Percentiles rank a stretch among this genome's conserved stretches.
These are phyloP conservation scores for Lytechinus pictus DNA, from an alignment of 35 echinoderm and acorn worm genomes.

Conservation along the genomic window DNA sequence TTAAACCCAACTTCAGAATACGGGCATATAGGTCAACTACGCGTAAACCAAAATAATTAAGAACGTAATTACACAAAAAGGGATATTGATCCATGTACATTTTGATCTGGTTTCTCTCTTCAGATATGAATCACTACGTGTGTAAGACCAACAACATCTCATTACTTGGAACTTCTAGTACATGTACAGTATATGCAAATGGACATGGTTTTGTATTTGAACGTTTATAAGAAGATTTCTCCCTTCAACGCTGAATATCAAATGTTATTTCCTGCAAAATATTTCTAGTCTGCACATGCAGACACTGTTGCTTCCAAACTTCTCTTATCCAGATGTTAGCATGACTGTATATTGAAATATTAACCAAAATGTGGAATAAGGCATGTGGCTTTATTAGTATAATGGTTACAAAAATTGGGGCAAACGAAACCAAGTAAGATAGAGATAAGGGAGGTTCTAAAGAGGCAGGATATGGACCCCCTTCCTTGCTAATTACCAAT, in stretches of 20 bases:
- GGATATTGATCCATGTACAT: too few species aligned
- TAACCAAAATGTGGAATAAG: background rate
- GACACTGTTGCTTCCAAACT: background rate
- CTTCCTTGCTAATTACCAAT: background rate
- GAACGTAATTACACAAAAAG: too few species aligned
- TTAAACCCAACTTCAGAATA: too few species aligned
- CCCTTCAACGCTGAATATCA: background rate
- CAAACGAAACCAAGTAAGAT: background rate
- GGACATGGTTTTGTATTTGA: background rate
- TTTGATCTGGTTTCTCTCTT: background rate
- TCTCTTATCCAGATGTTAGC: too few species aligned
- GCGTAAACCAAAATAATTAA: too few species aligned
- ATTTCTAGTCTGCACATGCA: background rate
- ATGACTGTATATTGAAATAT: too few species aligned
- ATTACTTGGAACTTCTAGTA: background rate
- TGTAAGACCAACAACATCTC: background rate
- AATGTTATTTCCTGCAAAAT: background rate
- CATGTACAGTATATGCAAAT: background rate
- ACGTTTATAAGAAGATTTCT: background rate
- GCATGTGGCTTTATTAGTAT: background rate
- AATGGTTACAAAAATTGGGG: background rate
- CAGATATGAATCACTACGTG: background rate
- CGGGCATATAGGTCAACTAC: too few species aligned
- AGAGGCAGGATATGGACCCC: background rate
- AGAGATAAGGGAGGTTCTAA: background rate